Conservation (phyloP, 2,888 invertebrate genomes). For the Phortica magna region DNA sequence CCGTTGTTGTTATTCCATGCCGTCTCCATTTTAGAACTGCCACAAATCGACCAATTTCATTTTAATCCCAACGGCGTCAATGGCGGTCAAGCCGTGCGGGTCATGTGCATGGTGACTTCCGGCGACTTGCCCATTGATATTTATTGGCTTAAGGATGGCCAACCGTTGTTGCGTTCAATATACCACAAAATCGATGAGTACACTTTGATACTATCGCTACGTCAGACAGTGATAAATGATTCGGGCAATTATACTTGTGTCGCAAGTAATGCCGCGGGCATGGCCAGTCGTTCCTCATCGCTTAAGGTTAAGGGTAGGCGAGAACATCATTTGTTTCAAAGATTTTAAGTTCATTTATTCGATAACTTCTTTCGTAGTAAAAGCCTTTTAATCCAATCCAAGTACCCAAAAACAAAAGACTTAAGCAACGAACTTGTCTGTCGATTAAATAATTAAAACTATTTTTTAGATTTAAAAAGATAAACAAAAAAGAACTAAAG, state of each 20-base stretch:
- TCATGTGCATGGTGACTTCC: conserved; percentile 84
- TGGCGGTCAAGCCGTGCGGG: conserved; percentile 79
- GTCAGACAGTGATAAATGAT: conserved; percentile 77
- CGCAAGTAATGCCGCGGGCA: conserved; percentile 81
- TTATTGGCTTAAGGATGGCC: conserved; percentile 81
- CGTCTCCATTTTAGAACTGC: conserved; percentile 73
- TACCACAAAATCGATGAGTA: conserved; percentile 79
- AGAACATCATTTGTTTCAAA: conserved; percentile 23
- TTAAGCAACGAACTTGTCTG: conserved; percentile 20
- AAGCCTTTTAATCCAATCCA: too few species aligned
- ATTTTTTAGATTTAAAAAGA: too few species aligned
- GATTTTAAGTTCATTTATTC: conserved; percentile 1
- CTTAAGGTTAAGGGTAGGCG: conserved; percentile 81
- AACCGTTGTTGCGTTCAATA: conserved; percentile 73
- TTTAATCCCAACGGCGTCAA: conserved; percentile 79
- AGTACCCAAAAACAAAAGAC: conserved; percentile 27
- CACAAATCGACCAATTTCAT: conserved; percentile 80
- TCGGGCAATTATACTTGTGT: conserved; percentile 81
- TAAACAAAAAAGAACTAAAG: background rate
- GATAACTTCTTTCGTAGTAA: background rate
- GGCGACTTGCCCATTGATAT: conserved; percentile 90
- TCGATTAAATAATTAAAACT: too few species aligned
- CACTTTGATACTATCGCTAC: conserved; percentile 78
- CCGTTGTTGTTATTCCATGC: background rate
- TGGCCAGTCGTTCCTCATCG: conserved; percentile 79